Evolutionary conservation across 2,888 invertebrate genomes (phyloP).

Genomic region (Eupithecia inturbata): DNA sequence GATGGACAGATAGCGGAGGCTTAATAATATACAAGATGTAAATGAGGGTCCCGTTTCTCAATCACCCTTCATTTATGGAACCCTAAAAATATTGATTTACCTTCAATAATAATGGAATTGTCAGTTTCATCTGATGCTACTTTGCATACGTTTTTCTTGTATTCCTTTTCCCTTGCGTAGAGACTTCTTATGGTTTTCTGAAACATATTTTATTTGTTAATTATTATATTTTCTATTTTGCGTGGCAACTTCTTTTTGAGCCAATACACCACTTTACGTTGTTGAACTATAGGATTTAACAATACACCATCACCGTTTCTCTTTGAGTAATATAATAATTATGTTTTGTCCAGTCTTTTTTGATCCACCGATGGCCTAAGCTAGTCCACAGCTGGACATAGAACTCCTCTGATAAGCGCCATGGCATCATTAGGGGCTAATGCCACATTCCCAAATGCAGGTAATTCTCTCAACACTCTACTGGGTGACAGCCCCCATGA

Average conservation of each 20-base stretch:
- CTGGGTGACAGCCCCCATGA: too few relatives aligned
- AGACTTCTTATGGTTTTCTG: slow-evolving; percentile 76
- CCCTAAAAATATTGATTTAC: slow-evolving; percentile 45
- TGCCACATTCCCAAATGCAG: neutral
- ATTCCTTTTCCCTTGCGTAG: slow-evolving; percentile 69
- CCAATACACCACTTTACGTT: neutral
- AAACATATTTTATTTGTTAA: slow-evolving; percentile 33
- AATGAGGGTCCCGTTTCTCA: too few relatives aligned
- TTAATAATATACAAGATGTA: too few relatives aligned
- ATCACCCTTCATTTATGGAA: too few relatives aligned
- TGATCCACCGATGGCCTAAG: neutral
- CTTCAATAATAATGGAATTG: slow-evolving; percentile 67
- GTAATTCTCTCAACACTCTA: too few relatives aligned
- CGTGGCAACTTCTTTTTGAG: neutral
- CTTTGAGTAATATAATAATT: neutral
- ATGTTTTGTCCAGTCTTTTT: neutral
- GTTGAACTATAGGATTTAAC: neutral
- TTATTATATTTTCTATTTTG: neutral
- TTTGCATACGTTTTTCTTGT: slow-evolving; percentile 62
- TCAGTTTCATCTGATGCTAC: slow-evolving; percentile 57
- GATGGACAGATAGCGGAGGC: too few relatives aligned
- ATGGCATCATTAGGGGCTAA: neutral
- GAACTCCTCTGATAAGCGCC: too few relatives aligned
- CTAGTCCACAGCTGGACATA: neutral
- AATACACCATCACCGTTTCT: neutral